Percentiles rank a stretch among this genome's conserved stretches.
These are phyloP conservation scores for Romanogobio albipinnatus DNA, from an alignment of 2,113 vertebrate species.

Conservation along the genomic window DNA sequence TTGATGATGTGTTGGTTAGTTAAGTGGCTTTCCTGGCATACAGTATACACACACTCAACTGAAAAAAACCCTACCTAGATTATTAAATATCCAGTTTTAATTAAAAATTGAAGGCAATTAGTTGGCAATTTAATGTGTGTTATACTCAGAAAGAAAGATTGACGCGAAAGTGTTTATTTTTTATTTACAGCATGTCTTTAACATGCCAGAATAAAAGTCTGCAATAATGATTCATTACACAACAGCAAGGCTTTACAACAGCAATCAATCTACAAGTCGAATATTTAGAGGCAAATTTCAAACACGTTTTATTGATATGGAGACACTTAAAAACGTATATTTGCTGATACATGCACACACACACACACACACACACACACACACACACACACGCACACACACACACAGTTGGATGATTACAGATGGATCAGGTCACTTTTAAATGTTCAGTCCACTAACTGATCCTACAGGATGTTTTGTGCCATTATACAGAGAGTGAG, in stretches of 20 bases:
- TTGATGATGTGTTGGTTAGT: slow-evolving; percentile 19
- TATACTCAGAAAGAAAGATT: not conserved
- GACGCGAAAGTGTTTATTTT: not conserved
- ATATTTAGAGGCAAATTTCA: slow-evolving; percentile 42
- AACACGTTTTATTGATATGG: slow-evolving; percentile 29
- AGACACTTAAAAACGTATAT: slow-evolving; percentile 20
- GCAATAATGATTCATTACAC: slow-evolving; percentile 38
- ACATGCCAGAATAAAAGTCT: slow-evolving; percentile 50
- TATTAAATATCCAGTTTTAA: slow-evolving; percentile 1
- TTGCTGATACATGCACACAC: slow-evolving; percentile 17
- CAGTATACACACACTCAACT: not conserved
- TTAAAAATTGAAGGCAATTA: slow-evolving; percentile 5
- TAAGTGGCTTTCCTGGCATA: not conserved
- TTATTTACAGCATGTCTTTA: slow-evolving; percentile 46
- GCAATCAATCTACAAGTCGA: slow-evolving; percentile 34
- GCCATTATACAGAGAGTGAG: not conserved
- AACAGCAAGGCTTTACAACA: slow-evolving; percentile 45
- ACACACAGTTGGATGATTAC: slow-evolving; percentile 10
- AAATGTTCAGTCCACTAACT: not conserved
- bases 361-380: slow-evolving; percentile 13
- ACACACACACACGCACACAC: slow-evolving; percentile 25
- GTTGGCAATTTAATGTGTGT: not conserved
- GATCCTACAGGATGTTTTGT: not conserved
- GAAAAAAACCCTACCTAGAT: not conserved
- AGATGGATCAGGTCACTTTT: slow-evolving; percentile 28